Conservation (phyloP, 2,888 invertebrate species). For the Acleris sparsana region DNA sequence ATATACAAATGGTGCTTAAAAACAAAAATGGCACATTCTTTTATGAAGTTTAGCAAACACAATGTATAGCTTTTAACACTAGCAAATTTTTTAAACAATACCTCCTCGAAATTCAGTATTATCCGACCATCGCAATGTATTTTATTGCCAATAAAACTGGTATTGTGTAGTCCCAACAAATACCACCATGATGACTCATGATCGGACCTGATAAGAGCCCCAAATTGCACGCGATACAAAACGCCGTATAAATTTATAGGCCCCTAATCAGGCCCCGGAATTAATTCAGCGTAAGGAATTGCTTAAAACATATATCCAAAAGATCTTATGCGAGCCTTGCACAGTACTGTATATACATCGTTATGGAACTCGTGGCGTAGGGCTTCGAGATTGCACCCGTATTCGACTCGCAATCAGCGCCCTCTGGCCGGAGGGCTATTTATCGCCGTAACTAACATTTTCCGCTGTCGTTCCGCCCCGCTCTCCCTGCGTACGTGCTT, state of each 20-base stretch:
- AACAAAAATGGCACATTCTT: too few relatives aligned
- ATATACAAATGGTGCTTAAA: too few relatives aligned
- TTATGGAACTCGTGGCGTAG: not conserved
- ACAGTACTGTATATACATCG: not conserved
- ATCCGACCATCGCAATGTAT: not conserved
- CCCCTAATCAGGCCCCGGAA: conserved; percentile 19
- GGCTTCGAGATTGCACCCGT: conserved; percentile 28
- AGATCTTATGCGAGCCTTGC: not conserved
- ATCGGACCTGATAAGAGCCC: conserved; percentile 2
- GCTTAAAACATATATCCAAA: not conserved
- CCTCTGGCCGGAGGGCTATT: conserved; percentile 32
- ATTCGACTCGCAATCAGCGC: conserved; percentile 29
- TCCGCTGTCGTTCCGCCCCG: conserved; percentile 21
- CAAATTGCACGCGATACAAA: conserved; percentile 20
- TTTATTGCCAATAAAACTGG: conserved; percentile 4
- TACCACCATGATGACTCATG: conserved; percentile 10
- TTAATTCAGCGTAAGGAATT: conserved; percentile 9
- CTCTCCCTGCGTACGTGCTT: conserved; percentile 25
- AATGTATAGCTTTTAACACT: too few relatives aligned
- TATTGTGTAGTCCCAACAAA: not conserved
- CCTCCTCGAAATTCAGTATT: not conserved
- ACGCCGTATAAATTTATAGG: conserved; percentile 25
- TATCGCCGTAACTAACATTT: conserved; percentile 36
- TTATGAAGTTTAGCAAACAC: too few relatives aligned
- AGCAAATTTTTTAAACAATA: not conserved